A percentile compares a stretch with the other conserved stretches of the same genome.
Conservation (phyloP, 2,888 invertebrate genomes). For the Ormyrus pomaceus region DNA sequence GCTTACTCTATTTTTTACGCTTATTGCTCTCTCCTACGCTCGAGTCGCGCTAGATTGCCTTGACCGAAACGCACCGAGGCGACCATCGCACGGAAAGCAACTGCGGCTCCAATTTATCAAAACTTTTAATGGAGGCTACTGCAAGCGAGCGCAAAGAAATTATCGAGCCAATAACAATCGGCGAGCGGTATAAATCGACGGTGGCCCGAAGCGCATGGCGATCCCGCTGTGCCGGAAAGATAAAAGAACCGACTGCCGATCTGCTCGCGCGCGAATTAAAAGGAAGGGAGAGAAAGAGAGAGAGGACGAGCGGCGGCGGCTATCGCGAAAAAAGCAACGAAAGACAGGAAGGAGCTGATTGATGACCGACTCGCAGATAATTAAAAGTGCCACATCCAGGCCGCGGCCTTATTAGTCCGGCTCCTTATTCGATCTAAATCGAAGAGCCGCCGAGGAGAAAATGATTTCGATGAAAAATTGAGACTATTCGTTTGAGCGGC, state of each 20-base stretch:
- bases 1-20: neutral
- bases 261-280: slow-evolving; percentile 38
- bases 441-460: slow-evolving; percentile 26
- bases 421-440: slow-evolving; percentile 40
- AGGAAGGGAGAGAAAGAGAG: neutral
- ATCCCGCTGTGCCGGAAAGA: slow-evolving; percentile 53
- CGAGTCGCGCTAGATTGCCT: too few relatives aligned
- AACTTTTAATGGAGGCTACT: too few relatives aligned
- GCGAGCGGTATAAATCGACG: slow-evolving; percentile 42
- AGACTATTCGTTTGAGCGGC: slow-evolving; percentile 34
- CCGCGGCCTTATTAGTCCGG: slow-evolving; percentile 52
- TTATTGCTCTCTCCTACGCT: neutral
- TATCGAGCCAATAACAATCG: slow-evolving; percentile 46
- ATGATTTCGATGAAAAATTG: slow-evolving; percentile 54
- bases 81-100: too few relatives aligned
- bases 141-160: neutral
- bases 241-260: slow-evolving; percentile 55
- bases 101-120: too few relatives aligned
- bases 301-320: neutral
- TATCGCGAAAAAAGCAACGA: neutral
- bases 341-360: slow-evolving; percentile 63
- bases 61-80: too few relatives aligned
- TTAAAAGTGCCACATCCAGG: slow-evolving; percentile 62
- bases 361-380: slow-evolving; percentile 68
- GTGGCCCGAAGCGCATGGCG: slow-evolving; percentile 10